Conservation (phyloP, 2,797 vertebrate species). For the Mormyrops attenuatus region DNA sequence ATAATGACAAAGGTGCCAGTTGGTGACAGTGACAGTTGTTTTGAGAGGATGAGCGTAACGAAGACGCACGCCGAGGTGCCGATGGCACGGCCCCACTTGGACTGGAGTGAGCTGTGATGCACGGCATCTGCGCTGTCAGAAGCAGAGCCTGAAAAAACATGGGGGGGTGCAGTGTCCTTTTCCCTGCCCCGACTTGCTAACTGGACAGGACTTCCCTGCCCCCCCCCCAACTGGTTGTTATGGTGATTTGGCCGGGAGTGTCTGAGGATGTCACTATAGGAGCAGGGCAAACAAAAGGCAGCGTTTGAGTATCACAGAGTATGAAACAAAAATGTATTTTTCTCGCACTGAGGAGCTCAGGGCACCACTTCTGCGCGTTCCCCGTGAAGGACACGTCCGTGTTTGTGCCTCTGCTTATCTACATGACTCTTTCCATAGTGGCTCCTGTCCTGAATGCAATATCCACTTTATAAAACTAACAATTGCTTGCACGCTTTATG, state of each 20-base stretch:
- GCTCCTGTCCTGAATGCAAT: background rate
- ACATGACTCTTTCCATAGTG: background rate
- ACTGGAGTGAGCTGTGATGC: constrained; percentile 29
- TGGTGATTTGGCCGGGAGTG: constrained; percentile 53
- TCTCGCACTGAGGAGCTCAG: constrained; percentile 22
- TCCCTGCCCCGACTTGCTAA: constrained; percentile 29
- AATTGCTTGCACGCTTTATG: background rate
- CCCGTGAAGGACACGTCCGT: constrained; percentile 29
- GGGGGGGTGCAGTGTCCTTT: constrained; percentile 16
- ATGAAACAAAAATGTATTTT: constrained; percentile 48
- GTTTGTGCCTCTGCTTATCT: background rate
- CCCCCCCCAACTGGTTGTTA: constrained; percentile 51
- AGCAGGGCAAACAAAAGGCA: constrained; percentile 48
- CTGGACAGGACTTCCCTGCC: constrained; percentile 29
- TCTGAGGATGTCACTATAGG: constrained; percentile 49
- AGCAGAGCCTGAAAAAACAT: constrained; percentile 26
- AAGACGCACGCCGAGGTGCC: background rate
- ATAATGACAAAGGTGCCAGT: background rate
- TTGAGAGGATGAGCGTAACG: too few species aligned
- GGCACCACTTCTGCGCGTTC: constrained; percentile 28
- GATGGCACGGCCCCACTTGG: background rate
- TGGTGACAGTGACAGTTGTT: background rate
- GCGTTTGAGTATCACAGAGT: constrained; percentile 43
- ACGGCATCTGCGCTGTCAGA: constrained; percentile 22
- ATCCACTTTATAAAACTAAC: background rate